phyloP scores from a whole-genome alignment of 1,140 invertebrate genomes.

The Centruroides sculpturatus region DNA sequence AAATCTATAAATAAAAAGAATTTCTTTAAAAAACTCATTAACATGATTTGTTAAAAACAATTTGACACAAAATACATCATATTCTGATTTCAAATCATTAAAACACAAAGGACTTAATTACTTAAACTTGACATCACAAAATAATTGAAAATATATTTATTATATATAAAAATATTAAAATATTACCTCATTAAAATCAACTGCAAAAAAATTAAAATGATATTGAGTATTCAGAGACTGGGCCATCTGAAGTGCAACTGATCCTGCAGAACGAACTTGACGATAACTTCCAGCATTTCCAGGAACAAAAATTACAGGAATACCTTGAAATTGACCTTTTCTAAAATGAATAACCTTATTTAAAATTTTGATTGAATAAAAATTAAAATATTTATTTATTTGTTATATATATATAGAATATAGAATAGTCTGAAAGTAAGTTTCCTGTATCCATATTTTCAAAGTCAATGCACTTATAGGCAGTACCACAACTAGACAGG shows the following conservation, averaged over 20 bases:
- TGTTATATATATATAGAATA: too few relatives aligned
- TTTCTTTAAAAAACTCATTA: too few relatives aligned
- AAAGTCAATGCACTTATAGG: slow-evolving; percentile 21
- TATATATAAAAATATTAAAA: slow-evolving; percentile 2
- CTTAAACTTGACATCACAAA: not conserved
- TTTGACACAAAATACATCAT: too few relatives aligned
- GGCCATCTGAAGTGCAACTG: slow-evolving; percentile 67
- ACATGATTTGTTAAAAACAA: too few relatives aligned
- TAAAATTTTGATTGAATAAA: slow-evolving; percentile 3
- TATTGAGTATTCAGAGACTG: slow-evolving; percentile 36
- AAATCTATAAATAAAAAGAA: too few relatives aligned
- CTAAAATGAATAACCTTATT: slow-evolving; percentile 9
- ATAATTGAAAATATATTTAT: not conserved
- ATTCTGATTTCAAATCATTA: too few relatives aligned
- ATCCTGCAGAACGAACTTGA: slow-evolving; percentile 76
- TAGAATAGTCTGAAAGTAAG: too few relatives aligned
- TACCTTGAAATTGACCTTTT: slow-evolving; percentile 54
- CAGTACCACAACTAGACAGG: too few relatives aligned
- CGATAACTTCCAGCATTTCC: slow-evolving; percentile 83
- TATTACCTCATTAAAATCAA: slow-evolving; percentile 54
- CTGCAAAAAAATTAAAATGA: slow-evolving; percentile 79
- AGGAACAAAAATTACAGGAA: slow-evolving; percentile 82
- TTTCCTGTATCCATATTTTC: slow-evolving; percentile 37
- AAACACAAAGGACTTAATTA: too few relatives aligned
- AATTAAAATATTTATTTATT: not conserved